These are phyloP conservation scores for Telmatherina bonti DNA, from an alignment of 2,797 vertebrate genomes.

Conservation along the genomic window DNA sequence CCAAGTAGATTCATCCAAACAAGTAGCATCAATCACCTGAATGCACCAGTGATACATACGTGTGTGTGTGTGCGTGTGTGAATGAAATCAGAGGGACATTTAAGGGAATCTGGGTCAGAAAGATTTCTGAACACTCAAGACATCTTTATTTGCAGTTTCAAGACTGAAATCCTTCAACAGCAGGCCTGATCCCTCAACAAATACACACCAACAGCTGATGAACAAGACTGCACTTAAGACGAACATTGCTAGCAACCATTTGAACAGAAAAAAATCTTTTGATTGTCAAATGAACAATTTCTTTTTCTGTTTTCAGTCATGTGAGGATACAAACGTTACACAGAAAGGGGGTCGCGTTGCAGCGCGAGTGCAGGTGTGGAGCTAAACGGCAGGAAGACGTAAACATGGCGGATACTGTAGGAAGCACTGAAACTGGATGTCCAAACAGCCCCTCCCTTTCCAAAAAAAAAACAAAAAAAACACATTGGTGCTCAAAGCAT, in stretches of 20 bases:
- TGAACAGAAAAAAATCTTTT: background rate
- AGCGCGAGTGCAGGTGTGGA: constrained; percentile 42
- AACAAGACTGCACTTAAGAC: background rate
- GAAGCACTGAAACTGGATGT: constrained; percentile 33
- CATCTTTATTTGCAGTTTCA: constrained; percentile 51
- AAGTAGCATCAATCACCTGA: background rate
- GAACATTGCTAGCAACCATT: constrained; percentile 6
- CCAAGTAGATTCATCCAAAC: background rate
- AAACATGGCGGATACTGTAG: constrained; percentile 51
- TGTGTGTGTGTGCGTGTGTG: background rate
- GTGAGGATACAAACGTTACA: constrained; percentile 26
- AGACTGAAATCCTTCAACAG: constrained; percentile 43
- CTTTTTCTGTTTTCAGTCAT: too few relatives aligned
- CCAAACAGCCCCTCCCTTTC: constrained; percentile 19
- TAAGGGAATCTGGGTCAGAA: constrained; percentile 1
- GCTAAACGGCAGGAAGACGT: constrained; percentile 57
- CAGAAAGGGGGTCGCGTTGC: constrained; percentile 30
- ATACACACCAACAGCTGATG: constrained; percentile 35
- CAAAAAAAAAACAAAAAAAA: constrained; percentile 12
- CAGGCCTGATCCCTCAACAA: constrained; percentile 45
- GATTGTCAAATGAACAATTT: too few relatives aligned
- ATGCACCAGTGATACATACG: background rate
- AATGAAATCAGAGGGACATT: background rate
- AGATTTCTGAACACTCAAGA: background rate
- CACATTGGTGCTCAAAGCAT: constrained; percentile 19